A percentile compares a stretch with the other conserved stretches of the same genome.
phyloP scores from a whole-genome alignment of 2,113 vertebrate genomes.

The Sciurus niger region DNA sequence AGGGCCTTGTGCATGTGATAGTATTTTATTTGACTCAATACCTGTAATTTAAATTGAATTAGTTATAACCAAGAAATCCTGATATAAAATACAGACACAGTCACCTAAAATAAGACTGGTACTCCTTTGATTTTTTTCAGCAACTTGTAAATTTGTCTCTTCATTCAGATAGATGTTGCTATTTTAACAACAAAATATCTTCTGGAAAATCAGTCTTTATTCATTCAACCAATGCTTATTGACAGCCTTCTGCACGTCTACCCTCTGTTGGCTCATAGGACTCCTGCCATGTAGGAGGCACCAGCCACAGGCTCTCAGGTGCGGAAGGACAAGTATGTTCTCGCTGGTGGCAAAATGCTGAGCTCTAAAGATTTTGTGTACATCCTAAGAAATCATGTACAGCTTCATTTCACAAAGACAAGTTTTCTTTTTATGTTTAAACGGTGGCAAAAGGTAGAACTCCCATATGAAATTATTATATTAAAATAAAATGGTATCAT shows the following conservation, averaged over 20 bases:
- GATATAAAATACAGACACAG: not conserved
- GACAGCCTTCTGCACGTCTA: not conserved
- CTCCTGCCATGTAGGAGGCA: not conserved
- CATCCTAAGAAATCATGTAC: not conserved
- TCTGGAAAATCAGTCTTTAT: not conserved
- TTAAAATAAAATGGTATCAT: slow-evolving; percentile 6
- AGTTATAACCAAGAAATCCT: not conserved
- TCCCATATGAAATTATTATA: not conserved
- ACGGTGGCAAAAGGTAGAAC: not conserved
- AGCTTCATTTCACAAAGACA: not conserved
- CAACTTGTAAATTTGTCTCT: not conserved
- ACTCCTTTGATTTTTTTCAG: not conserved
- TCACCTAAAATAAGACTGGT: not conserved
- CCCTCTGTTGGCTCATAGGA: not conserved
- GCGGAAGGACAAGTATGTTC: not conserved
- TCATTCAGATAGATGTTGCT: not conserved
- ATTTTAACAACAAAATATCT: not conserved
- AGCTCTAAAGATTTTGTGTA: not conserved
- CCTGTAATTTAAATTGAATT: not conserved
- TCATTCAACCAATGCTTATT: not conserved
- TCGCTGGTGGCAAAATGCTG: not conserved
- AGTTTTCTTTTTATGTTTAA: not conserved
- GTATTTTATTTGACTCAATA: not conserved
- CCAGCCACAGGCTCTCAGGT: no score
- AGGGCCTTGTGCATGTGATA: no score